These are phyloP conservation scores for Dendrolimus kikuchii DNA, from an alignment of 1,140 invertebrate species.

Conservation along the genomic window DNA sequence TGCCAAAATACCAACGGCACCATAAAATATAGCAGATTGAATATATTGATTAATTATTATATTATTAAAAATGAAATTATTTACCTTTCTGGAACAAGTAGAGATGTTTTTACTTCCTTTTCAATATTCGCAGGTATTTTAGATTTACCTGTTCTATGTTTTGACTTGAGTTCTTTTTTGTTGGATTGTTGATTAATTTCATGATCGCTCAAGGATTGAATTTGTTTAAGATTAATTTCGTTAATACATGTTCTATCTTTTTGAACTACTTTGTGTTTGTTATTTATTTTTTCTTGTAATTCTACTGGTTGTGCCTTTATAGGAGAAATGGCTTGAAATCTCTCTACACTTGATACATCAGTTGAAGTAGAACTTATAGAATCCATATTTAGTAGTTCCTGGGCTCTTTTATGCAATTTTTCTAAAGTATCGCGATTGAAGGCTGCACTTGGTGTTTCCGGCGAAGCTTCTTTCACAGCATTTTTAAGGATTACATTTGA, in stretches of 20 bases:
- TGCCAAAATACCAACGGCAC: too few species aligned
- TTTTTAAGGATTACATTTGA: too few species aligned
- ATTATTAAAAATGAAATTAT: too few species aligned
- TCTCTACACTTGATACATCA: constrained; percentile 35
- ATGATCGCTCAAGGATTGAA: too few species aligned
- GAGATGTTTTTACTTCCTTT: too few species aligned
- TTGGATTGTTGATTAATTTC: not conserved
- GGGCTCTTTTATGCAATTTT: constrained; percentile 52
- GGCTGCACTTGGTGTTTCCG: constrained; percentile 12
- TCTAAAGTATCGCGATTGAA: constrained; percentile 34
- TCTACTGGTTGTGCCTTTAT: constrained; percentile 7
- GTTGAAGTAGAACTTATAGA: constrained; percentile 34
- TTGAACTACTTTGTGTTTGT: constrained; percentile 7
- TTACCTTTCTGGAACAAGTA: too few species aligned
- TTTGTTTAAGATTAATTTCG: too few species aligned
- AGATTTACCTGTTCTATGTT: constrained; percentile 2
- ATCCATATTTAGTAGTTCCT: constrained; percentile 49
- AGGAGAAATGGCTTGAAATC: too few species aligned
- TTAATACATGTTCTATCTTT: too few species aligned
- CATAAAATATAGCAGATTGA: too few species aligned
- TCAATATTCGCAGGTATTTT: too few species aligned
- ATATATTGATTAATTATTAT: too few species aligned
- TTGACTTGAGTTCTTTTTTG: constrained; percentile 13
- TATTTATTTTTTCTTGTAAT: constrained; percentile 5
- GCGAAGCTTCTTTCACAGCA: not conserved